These are phyloP conservation scores for Microcebus ravelobensis DNA, from an alignment of 2,113 vertebrate species.

Conservation along the genomic window DNA sequence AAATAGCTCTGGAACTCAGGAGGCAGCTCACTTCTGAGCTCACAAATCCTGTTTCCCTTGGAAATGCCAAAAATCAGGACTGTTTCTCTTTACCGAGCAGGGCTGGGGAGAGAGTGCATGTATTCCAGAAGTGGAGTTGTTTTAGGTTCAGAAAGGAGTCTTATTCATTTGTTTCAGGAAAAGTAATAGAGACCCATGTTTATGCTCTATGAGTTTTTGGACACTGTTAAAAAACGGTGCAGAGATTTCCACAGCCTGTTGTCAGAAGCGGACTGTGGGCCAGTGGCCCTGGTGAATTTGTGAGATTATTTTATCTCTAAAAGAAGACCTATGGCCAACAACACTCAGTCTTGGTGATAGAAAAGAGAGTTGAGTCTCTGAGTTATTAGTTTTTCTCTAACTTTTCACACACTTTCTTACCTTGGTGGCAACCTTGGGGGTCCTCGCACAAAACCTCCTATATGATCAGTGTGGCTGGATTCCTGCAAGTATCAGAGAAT, in stretches of 20 bases:
- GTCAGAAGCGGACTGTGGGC: neutral
- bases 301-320: neutral
- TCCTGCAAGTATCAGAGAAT: conserved; percentile 84
- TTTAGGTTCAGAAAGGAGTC: neutral
- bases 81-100: neutral
- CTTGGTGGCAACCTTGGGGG: conserved; percentile 87
- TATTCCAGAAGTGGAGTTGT: neutral
- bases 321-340: neutral
- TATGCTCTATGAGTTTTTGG: conserved; percentile 16
- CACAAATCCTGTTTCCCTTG: neutral
- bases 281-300: neutral
- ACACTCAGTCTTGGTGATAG: neutral
- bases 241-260: neutral
- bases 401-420: conserved; percentile 80
- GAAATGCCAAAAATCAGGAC: neutral
- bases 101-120: no score
- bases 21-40: neutral
- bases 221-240: neutral
- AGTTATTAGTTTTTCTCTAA: neutral
- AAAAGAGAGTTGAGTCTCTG: neutral
- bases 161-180: conserved; percentile 31
- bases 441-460: conserved; percentile 74
- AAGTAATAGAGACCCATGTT: neutral
- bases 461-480: conserved; percentile 69
- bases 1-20: neutral